phyloP scores from a whole-genome alignment of 2,113 vertebrate genomes.

The Callorhinus ursinus region DNA sequence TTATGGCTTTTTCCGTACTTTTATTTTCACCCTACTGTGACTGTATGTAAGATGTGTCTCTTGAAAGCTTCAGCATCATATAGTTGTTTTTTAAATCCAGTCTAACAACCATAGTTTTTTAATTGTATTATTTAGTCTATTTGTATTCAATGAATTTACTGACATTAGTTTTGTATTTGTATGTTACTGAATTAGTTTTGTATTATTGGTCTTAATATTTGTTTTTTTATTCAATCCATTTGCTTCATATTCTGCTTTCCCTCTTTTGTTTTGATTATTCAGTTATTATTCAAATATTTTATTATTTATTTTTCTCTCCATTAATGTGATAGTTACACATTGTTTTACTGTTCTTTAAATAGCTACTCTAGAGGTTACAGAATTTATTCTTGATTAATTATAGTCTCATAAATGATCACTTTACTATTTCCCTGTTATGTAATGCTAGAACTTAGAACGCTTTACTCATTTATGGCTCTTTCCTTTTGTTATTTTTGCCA shows the following conservation, averaged over 20 bases:
- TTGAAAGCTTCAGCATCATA: background rate
- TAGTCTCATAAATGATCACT: background rate
- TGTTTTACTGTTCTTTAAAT: background rate
- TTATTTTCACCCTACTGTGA: background rate
- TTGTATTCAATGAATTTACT: conserved; percentile 19
- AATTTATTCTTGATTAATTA: background rate
- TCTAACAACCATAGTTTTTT: background rate
- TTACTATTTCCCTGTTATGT: background rate
- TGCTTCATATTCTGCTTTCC: background rate
- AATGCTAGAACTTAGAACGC: background rate
- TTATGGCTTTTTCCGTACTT: background rate
- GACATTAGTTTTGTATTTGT: background rate
- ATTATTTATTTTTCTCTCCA: background rate
- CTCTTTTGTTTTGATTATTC: background rate
- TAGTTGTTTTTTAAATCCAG: background rate
- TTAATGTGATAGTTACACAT: background rate
- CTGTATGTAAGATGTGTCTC: background rate
- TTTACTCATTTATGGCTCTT: background rate
- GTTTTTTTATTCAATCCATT: background rate
- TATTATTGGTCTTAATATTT: background rate
- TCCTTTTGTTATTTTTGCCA: background rate
- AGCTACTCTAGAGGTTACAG: background rate
- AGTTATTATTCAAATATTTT: conserved; percentile 13
- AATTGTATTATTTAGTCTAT: background rate
- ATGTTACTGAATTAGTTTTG: background rate